A percentile compares a stretch with the other conserved stretches of the same genome.
These are phyloP conservation scores for Lepetodrilus schrolli DNA, from an alignment of 2,888 invertebrate genomes.

Conservation along the genomic window DNA sequence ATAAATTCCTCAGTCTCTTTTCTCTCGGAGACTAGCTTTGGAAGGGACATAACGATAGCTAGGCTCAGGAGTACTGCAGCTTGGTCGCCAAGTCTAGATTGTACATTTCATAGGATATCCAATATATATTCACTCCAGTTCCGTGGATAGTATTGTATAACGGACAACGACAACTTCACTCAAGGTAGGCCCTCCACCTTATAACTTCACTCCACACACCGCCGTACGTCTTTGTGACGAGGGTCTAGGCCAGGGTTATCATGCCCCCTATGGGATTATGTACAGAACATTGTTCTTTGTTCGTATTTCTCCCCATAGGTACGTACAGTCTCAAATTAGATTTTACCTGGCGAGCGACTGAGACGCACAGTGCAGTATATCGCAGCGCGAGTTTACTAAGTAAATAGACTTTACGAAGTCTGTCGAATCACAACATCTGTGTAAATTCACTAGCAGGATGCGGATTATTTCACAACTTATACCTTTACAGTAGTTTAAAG, in stretches of 20 bases:
- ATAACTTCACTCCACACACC: not conserved
- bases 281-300: not conserved
- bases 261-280: not conserved
- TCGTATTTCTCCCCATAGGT: not conserved
- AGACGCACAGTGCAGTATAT: not conserved
- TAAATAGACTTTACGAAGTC: slow-evolving; percentile 6
- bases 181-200: not conserved
- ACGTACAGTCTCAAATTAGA: slow-evolving; percentile 17
- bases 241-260: not conserved
- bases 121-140: not conserved
- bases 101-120: not conserved
- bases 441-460: not conserved
- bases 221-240: not conserved
- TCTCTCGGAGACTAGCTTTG: slow-evolving; percentile 31
- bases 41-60: slow-evolving; percentile 6
- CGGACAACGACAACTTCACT: not conserved
- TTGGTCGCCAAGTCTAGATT: not conserved
- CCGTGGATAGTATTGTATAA: slow-evolving; percentile 1
- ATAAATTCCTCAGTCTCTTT: slow-evolving; percentile 45
- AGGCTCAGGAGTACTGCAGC: not conserved
- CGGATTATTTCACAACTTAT: not conserved
- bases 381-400: not conserved
- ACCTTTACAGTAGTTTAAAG: not conserved
- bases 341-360: slow-evolving; percentile 6
- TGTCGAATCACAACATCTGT: not conserved